These are phyloP conservation scores for Globicephala melas DNA, from an alignment of 2,113 vertebrate genomes.

Conservation along the genomic window DNA sequence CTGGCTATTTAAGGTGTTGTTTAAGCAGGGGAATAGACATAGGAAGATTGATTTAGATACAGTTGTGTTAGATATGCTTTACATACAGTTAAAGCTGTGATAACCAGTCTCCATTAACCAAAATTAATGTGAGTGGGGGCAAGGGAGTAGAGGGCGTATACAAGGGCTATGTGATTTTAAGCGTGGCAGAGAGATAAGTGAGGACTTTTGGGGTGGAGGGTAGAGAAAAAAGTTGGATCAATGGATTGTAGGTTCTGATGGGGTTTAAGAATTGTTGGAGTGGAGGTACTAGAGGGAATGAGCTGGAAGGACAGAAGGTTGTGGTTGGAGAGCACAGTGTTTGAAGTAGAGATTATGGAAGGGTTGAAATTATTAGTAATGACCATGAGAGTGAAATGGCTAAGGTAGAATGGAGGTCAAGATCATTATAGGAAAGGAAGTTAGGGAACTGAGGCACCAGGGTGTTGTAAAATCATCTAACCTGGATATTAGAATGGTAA, in stretches of 20 bases:
- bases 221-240: background rate
- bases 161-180: background rate
- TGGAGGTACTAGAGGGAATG: background rate
- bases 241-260: background rate
- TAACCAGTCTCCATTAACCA: background rate
- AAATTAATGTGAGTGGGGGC: background rate
- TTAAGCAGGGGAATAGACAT: background rate
- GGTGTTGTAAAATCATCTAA: background rate
- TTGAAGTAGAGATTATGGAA: background rate
- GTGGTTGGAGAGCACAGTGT: background rate
- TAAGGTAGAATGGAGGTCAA: background rate
- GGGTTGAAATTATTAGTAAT: background rate
- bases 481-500: background rate
- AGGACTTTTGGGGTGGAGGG: background rate
- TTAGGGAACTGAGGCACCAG: background rate
- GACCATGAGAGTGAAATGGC: background rate
- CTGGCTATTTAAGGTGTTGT: background rate
- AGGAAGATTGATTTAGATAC: background rate
- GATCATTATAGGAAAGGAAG: constrained; percentile 5
- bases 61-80: background rate
- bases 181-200: background rate
- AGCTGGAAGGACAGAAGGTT: background rate
- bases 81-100: background rate
- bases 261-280: background rate
- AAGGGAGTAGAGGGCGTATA: background rate